phyloP scores from a whole-genome alignment of 2,113 vertebrate species.

The Chelonoidis abingdonii region DNA sequence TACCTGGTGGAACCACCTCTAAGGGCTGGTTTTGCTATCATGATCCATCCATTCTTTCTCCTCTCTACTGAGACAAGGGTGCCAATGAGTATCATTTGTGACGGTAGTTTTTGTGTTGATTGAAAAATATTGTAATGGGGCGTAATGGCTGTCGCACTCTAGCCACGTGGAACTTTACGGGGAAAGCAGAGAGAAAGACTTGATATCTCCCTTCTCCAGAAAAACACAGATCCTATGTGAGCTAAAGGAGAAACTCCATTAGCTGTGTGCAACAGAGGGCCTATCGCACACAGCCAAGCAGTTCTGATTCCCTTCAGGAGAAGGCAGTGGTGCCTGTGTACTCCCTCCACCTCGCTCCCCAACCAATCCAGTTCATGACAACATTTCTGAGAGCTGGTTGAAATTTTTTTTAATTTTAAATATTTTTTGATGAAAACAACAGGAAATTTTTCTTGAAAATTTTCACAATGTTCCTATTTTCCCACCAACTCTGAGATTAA shows the following conservation, averaged over 20 bases:
- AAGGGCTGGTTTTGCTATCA: background rate
- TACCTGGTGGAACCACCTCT: background rate
- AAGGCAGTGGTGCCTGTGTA: background rate
- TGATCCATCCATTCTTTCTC: background rate
- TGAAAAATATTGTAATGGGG: too few species aligned
- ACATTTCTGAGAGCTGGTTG: background rate
- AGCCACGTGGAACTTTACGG: background rate
- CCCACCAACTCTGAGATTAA: background rate
- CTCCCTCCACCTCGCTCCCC: background rate
- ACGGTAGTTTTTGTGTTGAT: too few species aligned
- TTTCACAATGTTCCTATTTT: background rate
- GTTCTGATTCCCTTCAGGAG: background rate
- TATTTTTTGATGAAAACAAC: background rate
- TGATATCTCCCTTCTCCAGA: background rate
- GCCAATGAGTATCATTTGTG: background rate
- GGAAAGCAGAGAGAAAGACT: background rate
- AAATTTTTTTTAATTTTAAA: background rate
- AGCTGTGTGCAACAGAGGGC: background rate
- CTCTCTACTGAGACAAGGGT: background rate
- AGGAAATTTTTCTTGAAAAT: background rate
- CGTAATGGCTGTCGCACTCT: background rate
- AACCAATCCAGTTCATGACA: background rate
- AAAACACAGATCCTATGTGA: background rate
- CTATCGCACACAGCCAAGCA: background rate
- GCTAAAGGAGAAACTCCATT: background rate